Evolutionary conservation across 2,113 vertebrate species (phyloP).

Genomic region (Leucoraja erinaceus): DNA sequence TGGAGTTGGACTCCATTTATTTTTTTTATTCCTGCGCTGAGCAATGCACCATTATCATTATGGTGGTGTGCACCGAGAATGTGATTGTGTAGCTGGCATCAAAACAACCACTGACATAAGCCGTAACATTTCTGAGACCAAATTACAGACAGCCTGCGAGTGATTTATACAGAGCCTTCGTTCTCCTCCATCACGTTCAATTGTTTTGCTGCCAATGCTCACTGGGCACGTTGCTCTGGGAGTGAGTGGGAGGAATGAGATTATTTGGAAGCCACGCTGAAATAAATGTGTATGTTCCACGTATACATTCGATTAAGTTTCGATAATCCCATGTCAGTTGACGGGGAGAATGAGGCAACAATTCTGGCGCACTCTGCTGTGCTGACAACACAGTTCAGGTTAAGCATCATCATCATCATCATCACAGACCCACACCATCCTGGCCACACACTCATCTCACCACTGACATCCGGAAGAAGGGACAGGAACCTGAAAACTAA

Average conservation of each 20-base stretch:
- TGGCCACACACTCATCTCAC: no score
- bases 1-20: neutral
- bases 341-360: neutral
- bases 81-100: neutral
- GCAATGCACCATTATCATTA: neutral
- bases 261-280: neutral
- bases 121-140: neutral
- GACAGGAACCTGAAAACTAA: no score
- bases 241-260: neutral
- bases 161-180: neutral
- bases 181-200: neutral
- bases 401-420: no score
- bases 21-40: neutral
- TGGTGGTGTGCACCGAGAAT: neutral
- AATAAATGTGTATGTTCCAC: neutral
- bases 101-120: neutral
- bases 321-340: neutral
- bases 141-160: neutral
- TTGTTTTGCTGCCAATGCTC: neutral
- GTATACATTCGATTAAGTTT: neutral
- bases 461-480: no score
- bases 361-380: neutral
- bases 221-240: neutral
- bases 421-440: no score
- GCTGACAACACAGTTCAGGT: neutral